These are phyloP conservation scores for Drosophila anomalata DNA, from an alignment of 2,888 invertebrate species.

Conservation along the genomic window DNA sequence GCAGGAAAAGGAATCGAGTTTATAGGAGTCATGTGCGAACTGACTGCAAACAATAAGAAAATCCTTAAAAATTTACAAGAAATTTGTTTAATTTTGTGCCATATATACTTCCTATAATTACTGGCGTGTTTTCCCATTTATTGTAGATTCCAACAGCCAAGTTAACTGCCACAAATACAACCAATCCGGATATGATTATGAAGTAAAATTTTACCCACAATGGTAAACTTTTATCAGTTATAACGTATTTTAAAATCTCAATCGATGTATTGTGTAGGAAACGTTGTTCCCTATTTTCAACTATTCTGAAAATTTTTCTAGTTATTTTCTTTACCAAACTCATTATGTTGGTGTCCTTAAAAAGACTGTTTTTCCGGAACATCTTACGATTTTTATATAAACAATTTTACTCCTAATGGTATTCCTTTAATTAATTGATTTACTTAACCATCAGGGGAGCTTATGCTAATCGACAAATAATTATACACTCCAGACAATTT, in stretches of 20 bases:
- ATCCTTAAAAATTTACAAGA: not conserved
- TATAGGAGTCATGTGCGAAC: constrained; percentile 88
- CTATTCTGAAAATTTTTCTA: constrained; percentile 11
- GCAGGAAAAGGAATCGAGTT: constrained; percentile 91
- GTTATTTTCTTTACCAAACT: not conserved
- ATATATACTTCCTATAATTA: constrained; percentile 87
- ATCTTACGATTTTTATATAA: not conserved
- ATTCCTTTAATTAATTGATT: not conserved
- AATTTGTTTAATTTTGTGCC: not conserved
- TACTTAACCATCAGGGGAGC: not conserved
- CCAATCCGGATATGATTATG: constrained; percentile 87
- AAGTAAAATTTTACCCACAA: constrained; percentile 86
- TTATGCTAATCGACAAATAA: not conserved
- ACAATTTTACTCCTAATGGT: not conserved
- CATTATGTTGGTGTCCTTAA: constrained; percentile 29
- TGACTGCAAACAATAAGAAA: constrained; percentile 82
- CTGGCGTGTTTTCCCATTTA: constrained; percentile 89
- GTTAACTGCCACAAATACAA: constrained; percentile 86
- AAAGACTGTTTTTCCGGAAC: not conserved
- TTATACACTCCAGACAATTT: not conserved
- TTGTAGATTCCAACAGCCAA: constrained; percentile 86
- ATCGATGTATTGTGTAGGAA: constrained; percentile 88
- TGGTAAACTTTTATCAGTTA: constrained; percentile 82
- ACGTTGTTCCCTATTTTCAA: constrained; percentile 84
- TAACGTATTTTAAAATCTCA: constrained; percentile 89